phyloP scores from a whole-genome alignment of 2,797 vertebrate species.

The Lepus townsendii region DNA sequence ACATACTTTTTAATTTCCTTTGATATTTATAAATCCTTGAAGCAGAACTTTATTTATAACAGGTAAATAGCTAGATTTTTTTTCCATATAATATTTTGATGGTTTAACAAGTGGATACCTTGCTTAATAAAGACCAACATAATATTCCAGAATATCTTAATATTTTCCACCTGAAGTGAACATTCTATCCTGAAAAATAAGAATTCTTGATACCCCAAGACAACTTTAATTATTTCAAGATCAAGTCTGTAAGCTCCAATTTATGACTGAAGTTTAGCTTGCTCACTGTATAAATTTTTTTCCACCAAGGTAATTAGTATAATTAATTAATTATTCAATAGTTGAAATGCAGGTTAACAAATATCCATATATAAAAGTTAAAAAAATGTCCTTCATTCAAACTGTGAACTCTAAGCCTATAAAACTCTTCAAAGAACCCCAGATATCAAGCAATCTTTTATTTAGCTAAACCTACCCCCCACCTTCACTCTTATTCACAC shows the following conservation, averaged over 20 bases:
- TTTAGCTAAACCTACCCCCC: constrained; percentile 92
- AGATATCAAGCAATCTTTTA: constrained; percentile 93
- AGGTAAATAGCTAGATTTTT: constrained; percentile 18
- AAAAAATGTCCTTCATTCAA: constrained; percentile 89
- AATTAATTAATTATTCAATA: constrained; percentile 91
- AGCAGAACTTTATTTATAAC: background rate
- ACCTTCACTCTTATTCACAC: constrained; percentile 89
- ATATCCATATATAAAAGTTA: constrained; percentile 88
- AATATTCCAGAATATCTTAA: constrained; percentile 13
- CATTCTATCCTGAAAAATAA: constrained; percentile 8
- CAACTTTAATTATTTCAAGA: constrained; percentile 73
- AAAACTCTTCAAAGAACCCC: constrained; percentile 92
- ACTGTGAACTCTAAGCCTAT: constrained; percentile 91
- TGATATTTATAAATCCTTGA: constrained; percentile 31
- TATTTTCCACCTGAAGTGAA: constrained; percentile 67
- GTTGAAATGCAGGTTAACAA: constrained; percentile 90
- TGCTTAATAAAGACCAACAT: constrained; percentile 15
- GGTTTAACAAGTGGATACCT: constrained; percentile 11
- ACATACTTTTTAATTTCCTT: constrained; percentile 18
- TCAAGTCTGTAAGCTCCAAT: constrained; percentile 71
- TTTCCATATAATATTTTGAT: constrained; percentile 19
- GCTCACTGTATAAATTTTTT: constrained; percentile 82
- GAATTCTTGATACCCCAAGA: constrained; percentile 69
- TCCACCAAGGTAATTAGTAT: constrained; percentile 88
- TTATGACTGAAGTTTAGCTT: constrained; percentile 82